Base-by-base conservation (phyloP, 1,140 invertebrate species). In the Hypothenemus hampei region DNA sequence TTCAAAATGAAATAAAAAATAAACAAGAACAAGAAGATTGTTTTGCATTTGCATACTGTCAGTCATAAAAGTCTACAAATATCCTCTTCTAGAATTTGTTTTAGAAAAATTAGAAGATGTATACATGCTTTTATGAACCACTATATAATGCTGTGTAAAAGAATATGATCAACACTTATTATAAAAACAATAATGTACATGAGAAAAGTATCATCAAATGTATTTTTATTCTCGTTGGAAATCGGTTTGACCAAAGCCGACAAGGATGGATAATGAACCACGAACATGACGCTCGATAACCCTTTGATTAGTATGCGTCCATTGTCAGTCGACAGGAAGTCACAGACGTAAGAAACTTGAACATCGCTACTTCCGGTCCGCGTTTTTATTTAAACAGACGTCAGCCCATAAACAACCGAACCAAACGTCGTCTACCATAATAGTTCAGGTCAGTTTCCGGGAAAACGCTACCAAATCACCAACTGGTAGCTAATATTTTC, bases 331-430 rank as follows among this genome's bases (percentile, higher is more conserved):
- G 22, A 29, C 48, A 50, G 48, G 48, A 50, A 50, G 48, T 50
- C 48, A 50, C 36, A 40, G 48, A 50, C 48, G 48, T 50, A 50
- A 50, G 48, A 50, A 50, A 50, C 48, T 50, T 40, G 46, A 48
- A 48, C 46, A 37, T 48, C 31, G 18, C 31, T 48, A 37, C 36
- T 50, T 50, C 48, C 48, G 48, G 39, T 50, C 36, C 18, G 18
- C 46, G 46, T 37, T 50, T 50, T 50, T 50, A 50, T 50, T 50
- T 50, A 50, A 50, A 39, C 36, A 50, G 13, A 50, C 36, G 36
- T 50, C 35, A 24, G n/a, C 4, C 48, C 48, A 50, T 50, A 50
- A 50, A 50, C 48, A 50, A 50, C 36, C 19, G 19, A 50, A 50
- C 48, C 36, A 23, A 37, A 18, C 48, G 48, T 15, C 48, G 16